Conservation (phyloP, 2,797 vertebrate species). For the Heterohyrax brucei region DNA sequence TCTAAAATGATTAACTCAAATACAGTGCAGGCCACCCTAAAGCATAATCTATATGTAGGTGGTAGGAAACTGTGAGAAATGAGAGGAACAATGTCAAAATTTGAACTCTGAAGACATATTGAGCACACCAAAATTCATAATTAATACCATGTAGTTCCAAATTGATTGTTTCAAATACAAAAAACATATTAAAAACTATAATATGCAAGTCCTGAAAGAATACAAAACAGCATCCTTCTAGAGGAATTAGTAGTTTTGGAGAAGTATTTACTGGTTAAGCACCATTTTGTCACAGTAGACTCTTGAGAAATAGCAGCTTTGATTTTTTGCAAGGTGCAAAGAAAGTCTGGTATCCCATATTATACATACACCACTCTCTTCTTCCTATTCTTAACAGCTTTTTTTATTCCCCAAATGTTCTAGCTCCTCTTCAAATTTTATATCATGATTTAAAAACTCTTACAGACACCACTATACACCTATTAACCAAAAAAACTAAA, state of each 20-base stretch:
- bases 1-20: conserved; percentile 13
- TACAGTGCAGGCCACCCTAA: neutral
- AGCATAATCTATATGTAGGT: neutral
- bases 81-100: neutral
- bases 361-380: too few species aligned
- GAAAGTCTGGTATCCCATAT: neutral
- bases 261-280: neutral
- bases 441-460: too few species aligned
- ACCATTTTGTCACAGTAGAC: neutral
- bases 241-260: neutral
- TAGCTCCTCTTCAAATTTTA: too few species aligned
- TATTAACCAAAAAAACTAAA: too few species aligned
- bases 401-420: too few species aligned
- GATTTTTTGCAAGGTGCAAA: neutral
- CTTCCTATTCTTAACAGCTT: too few species aligned
- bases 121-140: neutral
- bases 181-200: neutral
- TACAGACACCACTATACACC: too few species aligned
- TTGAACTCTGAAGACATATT: neutral
- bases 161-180: neutral
- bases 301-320: neutral
- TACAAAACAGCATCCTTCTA: accelerated
- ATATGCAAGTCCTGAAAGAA: neutral
- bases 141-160: neutral
- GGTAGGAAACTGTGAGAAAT: neutral